Evolutionary conservation across 2,888 invertebrate genomes (phyloP), one percentile per base, ranked within the genome.

Genomic region (Chrysina gloriosa): DNA sequence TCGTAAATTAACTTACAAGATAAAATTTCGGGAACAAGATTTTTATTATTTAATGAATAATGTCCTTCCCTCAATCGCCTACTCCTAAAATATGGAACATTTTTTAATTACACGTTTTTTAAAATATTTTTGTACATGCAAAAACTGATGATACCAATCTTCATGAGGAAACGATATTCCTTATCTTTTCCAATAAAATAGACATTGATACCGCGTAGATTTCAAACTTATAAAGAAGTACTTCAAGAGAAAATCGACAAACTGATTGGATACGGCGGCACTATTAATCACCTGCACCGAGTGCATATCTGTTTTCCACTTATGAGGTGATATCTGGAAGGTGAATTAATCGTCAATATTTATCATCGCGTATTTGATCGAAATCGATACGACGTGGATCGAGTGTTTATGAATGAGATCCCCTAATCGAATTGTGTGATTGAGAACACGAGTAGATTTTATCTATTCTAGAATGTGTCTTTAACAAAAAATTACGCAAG

Each of bases 81-180:
- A n/a, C n/a, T n/a, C n/a, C n/a, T n/a, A n/a, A n/a, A n/a, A n/a
- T n/a, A n/a, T n/a, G n/a, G n/a, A n/a, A n/a, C n/a, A n/a, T n/a
- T n/a, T n/a, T n/a, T n/a, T n/a, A n/a, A n/a, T n/a, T n/a, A n/a
- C n/a, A n/a, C n/a, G n/a, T n/a, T n/a, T n/a, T n/a, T n/a, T n/a
- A n/a, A n/a, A n/a, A n/a, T n/a, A n/a, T 45, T 9, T 45, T 45
- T 45, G 45, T 21, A 45, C 7, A 4, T 19, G 21, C 21, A 45
- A 42, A 42, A 21, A 36, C 21, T 45, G 19, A 45, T 45, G 36
- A 36, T 36, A 36, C 14, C 36, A 45, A 45, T 45, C 45, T 19
- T 7, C 9, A 45, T n/a, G n/a, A 21, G 21, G 6, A 9, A 45
- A 19, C 19, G 21, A 45, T 45, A 45, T 19, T 4, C 21, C 21